Evolutionary conservation across 2,797 vertebrate species (phyloP).

Genomic region (Acrossocheilus wenchowensis): DNA sequence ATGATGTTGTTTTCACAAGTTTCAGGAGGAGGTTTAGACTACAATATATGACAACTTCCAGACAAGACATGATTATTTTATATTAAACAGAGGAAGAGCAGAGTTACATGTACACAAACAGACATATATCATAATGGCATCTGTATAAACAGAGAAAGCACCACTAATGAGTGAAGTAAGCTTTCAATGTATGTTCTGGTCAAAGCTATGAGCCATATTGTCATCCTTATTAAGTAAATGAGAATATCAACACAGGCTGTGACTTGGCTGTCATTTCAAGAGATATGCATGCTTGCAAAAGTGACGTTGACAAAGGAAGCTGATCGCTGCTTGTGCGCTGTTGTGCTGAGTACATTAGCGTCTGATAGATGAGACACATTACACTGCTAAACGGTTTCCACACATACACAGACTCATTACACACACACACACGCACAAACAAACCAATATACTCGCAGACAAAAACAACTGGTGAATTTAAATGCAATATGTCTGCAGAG

Average conservation of each 20-base stretch:
- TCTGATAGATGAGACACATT: conserved; percentile 42
- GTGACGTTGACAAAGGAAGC: conserved; percentile 33
- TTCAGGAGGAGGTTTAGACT: conserved; percentile 13
- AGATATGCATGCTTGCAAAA: conserved; percentile 11
- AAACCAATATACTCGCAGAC: not conserved
- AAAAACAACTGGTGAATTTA: not conserved
- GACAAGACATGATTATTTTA: conserved; percentile 28
- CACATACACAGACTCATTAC: conserved; percentile 1
- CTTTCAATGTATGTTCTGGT: not conserved
- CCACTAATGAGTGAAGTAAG: not conserved
- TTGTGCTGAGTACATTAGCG: conserved; percentile 32
- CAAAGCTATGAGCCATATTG: not conserved
- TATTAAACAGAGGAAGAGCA: conserved; percentile 2
- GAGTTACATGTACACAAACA: not conserved
- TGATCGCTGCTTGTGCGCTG: conserved; percentile 21
- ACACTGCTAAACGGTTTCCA: conserved; percentile 14
- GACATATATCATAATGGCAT: conserved; percentile 11
- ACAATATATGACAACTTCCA: conserved; percentile 18
- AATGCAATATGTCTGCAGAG: not conserved
- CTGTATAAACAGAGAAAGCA: not conserved
- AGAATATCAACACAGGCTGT: not conserved
- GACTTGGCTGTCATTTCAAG: not conserved
- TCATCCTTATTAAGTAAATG: conserved; percentile 19
- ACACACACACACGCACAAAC: not conserved
- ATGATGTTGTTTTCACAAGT: conserved; percentile 33